phyloP scores from a whole-genome alignment of 2,113 vertebrate genomes.

The Suricata suricatta region DNA sequence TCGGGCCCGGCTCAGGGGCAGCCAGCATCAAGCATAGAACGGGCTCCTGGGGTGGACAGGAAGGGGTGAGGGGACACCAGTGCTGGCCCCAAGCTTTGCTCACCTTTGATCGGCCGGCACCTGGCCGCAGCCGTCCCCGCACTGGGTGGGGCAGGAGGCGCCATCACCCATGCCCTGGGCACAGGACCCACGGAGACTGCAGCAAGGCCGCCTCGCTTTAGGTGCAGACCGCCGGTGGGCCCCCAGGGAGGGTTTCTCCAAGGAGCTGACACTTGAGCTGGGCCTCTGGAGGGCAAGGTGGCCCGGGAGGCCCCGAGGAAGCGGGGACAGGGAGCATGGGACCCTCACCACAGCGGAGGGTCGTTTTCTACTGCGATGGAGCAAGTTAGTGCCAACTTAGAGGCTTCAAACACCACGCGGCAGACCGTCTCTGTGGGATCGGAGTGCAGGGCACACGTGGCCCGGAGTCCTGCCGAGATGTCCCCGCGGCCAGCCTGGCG shows the following conservation, averaged over 20 bases:
- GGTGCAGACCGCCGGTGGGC: not conserved
- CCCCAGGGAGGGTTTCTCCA: not conserved
- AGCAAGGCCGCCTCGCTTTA: not conserved
- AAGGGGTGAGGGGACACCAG: not conserved
- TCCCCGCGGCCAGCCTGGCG: not conserved
- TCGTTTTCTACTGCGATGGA: not conserved
- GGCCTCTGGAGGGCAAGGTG: not conserved
- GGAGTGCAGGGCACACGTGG: not conserved
- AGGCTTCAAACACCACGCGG: not conserved
- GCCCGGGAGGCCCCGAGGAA: not conserved
- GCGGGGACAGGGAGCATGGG: too few relatives aligned
- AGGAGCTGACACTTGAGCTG: not conserved
- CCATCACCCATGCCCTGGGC: accelerated
- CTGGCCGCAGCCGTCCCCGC: not conserved
- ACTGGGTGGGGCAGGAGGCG: not conserved
- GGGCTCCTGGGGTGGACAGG: not conserved
- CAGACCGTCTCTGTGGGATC: not conserved
- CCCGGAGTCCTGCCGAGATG: not conserved
- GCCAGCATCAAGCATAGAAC: not conserved
- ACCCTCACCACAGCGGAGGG: accelerated
- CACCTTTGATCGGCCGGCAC: not conserved
- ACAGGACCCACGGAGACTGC: too few relatives aligned
- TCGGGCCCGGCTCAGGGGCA: not conserved
- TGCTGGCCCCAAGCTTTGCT: not conserved
- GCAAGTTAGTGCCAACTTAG: not conserved